These are phyloP conservation scores for Atlantisia rogersi DNA, from an alignment of 2,113 vertebrate genomes.

Conservation along the genomic window DNA sequence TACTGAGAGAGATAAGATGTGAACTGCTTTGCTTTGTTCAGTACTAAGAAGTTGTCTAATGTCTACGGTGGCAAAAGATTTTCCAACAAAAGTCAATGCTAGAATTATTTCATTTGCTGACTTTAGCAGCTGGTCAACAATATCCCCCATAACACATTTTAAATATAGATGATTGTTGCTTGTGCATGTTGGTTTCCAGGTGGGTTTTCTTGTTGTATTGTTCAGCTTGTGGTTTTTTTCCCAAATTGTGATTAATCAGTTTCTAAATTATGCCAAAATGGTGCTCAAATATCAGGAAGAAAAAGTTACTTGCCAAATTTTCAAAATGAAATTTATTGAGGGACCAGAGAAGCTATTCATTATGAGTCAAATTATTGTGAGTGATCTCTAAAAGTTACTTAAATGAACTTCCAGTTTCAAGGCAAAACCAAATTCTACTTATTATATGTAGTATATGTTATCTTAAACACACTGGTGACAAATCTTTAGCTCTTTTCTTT, in stretches of 20 bases:
- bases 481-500: neutral
- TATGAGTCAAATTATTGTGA: neutral
- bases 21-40: neutral
- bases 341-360: neutral
- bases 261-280: neutral
- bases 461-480: neutral
- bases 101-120: neutral
- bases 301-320: neutral
- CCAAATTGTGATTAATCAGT: neutral
- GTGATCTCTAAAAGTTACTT: neutral
- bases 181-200: neutral
- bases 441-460: neutral
- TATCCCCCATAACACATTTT: neutral
- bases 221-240: neutral
- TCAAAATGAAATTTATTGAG: neutral
- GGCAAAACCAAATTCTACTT: neutral
- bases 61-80: neutral
- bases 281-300: neutral
- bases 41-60: neutral
- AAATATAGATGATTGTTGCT: neutral
- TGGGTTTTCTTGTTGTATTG: neutral
- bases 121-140: neutral
- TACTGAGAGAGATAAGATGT: neutral
- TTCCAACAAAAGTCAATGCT: neutral
- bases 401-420: neutral